phyloP scores from a whole-genome alignment of 1,140 invertebrate species.

The Ooceraea biroi region DNA sequence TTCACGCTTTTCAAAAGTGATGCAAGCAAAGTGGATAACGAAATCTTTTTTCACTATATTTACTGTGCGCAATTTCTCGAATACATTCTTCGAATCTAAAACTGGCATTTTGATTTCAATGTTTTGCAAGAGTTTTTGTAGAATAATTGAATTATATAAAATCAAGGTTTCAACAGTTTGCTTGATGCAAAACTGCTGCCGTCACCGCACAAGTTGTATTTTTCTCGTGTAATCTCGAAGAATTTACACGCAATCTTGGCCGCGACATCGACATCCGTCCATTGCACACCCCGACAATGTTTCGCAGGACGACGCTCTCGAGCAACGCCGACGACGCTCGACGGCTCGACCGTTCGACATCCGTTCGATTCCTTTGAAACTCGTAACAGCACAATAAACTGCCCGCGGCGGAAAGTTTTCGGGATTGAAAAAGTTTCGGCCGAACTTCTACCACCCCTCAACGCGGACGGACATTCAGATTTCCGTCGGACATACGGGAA shows the following conservation, averaged over 20 bases:
- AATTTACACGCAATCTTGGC: conserved; percentile 34
- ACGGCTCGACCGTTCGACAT: conserved; percentile 67
- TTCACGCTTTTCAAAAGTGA: no score
- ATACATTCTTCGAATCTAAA: no score
- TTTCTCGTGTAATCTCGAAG: conserved; percentile 31
- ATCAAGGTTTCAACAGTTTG: not conserved
- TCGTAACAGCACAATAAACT: conserved; percentile 80
- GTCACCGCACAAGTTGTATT: conserved; percentile 11
- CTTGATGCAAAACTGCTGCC: not conserved
- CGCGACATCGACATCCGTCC: conserved; percentile 32
- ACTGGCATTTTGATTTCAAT: no score
- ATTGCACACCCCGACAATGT: conserved; percentile 64
- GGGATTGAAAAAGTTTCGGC: conserved; percentile 81
- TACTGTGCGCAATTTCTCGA: no score
- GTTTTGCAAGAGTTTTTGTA: no score
- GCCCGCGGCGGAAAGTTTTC: conserved; percentile 76
- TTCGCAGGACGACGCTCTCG: conserved; percentile 65
- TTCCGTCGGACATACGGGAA: conserved; percentile 77
- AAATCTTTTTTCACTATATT: not conserved
- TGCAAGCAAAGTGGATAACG: no score
- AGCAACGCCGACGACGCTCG: conserved; percentile 53
- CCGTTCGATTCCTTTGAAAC: conserved; percentile 78
- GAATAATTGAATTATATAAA: no score
- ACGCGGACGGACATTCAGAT: conserved; percentile 78
- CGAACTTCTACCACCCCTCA: conserved; percentile 75